Evolutionary conservation across 2,797 vertebrate species (phyloP).

Genomic region (Parauchenoglanis ngamensis): DNA sequence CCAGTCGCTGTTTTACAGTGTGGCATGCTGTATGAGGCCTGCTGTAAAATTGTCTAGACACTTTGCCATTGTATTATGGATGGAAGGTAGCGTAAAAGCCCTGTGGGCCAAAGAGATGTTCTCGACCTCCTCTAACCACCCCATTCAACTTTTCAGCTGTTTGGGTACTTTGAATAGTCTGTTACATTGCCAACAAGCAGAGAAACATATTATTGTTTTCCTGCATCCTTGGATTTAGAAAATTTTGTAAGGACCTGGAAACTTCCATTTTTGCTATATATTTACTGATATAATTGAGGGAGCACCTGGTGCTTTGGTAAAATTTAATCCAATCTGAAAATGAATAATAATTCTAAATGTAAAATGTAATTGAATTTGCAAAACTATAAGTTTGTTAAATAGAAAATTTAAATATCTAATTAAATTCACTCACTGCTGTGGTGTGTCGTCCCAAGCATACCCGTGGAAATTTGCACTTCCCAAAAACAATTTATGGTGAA

Average conservation of each 20-base stretch:
- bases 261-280: background rate
- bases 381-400: background rate
- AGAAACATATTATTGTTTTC: constrained; percentile 36
- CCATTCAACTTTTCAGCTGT: constrained; percentile 34
- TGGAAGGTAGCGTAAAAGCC: constrained; percentile 50
- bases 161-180: constrained; percentile 53
- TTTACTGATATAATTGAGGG: background rate
- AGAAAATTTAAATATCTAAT: background rate
- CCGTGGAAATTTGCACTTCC: background rate
- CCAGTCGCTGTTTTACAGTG: constrained; percentile 5
- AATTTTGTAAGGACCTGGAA: background rate
- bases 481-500: background rate
- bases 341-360: background rate
- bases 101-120: constrained; percentile 47
- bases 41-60: constrained; percentile 53
- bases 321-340: background rate
- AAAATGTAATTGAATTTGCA: background rate
- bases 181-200: constrained; percentile 40
- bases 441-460: too few species aligned
- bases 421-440: background rate
- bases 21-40: background rate
- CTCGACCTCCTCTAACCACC: constrained; percentile 21
- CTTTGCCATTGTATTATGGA: constrained; percentile 53
- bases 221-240: constrained; percentile 48
- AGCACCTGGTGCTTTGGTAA: constrained; percentile 10